Percentiles rank a stretch among this genome's conserved stretches.
phyloP scores from a whole-genome alignment of 1,140 invertebrate genomes.

The Drosophila seguyi region DNA sequence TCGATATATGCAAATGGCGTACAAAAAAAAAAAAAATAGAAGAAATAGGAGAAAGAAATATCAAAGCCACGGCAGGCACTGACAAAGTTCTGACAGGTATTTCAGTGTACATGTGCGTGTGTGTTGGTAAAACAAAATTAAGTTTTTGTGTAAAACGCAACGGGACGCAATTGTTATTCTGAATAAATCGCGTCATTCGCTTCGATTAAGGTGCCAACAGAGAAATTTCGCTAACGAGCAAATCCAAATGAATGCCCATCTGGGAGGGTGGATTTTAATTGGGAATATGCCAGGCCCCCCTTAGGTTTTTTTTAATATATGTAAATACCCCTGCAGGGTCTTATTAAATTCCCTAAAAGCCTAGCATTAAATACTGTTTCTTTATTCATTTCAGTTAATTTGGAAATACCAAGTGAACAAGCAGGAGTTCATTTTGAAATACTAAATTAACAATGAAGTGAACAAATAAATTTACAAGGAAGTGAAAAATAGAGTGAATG shows the following conservation, averaged over 20 bases:
- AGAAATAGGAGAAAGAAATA: conserved; percentile 16
- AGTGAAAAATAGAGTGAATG: no score
- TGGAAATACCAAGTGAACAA: background rate
- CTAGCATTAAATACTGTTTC: background rate
- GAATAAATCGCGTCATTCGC: conserved; percentile 52
- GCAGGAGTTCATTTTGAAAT: no score
- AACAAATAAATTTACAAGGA: no score
- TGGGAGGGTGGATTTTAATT: conserved; percentile 1
- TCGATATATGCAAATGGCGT: conserved; percentile 36
- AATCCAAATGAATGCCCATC: conserved; percentile 6
- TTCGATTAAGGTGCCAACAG: conserved; percentile 25
- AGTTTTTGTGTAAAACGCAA: conserved; percentile 22
- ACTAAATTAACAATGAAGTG: no score
- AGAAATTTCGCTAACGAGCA: conserved; percentile 10
- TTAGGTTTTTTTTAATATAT: background rate
- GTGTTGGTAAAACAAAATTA: conserved; percentile 11
- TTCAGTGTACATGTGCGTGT: no score
- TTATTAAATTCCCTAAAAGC: background rate
- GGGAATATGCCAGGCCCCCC: background rate
- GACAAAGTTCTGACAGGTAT: conserved; percentile 31
- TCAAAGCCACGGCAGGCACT: conserved; percentile 26
- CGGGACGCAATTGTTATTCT: conserved; percentile 28
- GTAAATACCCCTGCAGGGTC: background rate
- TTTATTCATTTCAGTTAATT: background rate
- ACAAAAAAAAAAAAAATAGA: conserved; percentile 1